A percentile compares a stretch with the other conserved stretches of the same genome.
These are phyloP conservation scores for Oscheius sp. DNA, from an alignment of 1,140 invertebrate species.

Conservation along the genomic window DNA sequence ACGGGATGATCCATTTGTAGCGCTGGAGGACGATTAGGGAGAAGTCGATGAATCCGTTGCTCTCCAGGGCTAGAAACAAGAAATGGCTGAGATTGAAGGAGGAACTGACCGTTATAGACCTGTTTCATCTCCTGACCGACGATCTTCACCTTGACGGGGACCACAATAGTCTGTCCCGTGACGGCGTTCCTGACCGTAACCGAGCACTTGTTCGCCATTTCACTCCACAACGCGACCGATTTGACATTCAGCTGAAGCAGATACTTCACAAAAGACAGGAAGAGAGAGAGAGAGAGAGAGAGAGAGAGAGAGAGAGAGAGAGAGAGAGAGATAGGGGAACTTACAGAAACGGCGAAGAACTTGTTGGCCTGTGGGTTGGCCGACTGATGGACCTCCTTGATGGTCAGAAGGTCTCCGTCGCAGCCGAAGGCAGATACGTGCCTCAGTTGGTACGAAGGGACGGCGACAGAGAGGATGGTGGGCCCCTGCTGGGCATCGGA, in stretches of 20 bases:
- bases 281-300: no score
- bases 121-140: conserved; percentile 8
- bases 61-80: conserved; percentile 18
- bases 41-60: conserved; percentile 17
- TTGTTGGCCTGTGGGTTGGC: background rate
- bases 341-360: conserved; percentile 1
- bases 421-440: conserved; percentile 16
- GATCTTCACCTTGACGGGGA: conserved; percentile 15
- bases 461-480: conserved; percentile 1
- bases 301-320: no score
- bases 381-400: background rate
- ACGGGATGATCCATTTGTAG: conserved; percentile 9
- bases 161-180: conserved; percentile 17
- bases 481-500: conserved; percentile 1
- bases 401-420: conserved; percentile 18
- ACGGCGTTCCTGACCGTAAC: conserved; percentile 6
- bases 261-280: conserved; percentile 2
- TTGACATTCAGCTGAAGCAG: conserved; percentile 18
- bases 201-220: conserved; percentile 5
- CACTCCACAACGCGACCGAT: conserved; percentile 16
- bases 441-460: conserved; percentile 1
- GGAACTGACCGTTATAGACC: conserved; percentile 6
- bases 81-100: background rate
- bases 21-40: conserved; percentile 9
- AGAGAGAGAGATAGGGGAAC: no score